Evolutionary conservation across 2,888 invertebrate species (phyloP), one percentile per base, ranked within the genome.

Genomic region (Eutolmus rufibarbis): DNA sequence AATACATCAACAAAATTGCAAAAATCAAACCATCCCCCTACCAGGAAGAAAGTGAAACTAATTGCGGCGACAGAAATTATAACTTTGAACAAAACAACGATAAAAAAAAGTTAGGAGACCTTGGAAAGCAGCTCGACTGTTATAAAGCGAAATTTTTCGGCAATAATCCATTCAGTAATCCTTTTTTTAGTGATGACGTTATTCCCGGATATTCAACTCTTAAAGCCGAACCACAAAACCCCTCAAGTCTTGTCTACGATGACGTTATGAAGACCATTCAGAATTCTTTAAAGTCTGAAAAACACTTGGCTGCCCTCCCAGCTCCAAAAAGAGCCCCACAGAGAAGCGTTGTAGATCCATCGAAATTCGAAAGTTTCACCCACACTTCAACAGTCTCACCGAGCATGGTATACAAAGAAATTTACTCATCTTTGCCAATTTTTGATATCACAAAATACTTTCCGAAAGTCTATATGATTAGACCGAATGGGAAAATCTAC

Each of bases 121-220:
- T 97, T 31, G 96, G 96, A 0, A 95, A 95, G 89, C 95, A 96
- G 93, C 95, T 97, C 28, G 95, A 95, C 89, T 97, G 97, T 90
- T 94, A 95, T 40, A 96, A 96, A 91, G 93, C 93, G 0, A 96
- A 96, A 92, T 96, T 95, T 91, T 97, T 96, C 91, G 96, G 96
- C 1, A 93, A 94, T 88, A 94, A 96, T 91, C 96, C 96, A 0
- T 91, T 96, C 86, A 96, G 96, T 89, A 96, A 95, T 92, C 96
- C 96, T 0, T 93, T 96, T 89, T 96, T 96, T 90, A 92, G 93
- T 87, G 95, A 95, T 92, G 93, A 94, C 74, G 90, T 79, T 2
- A 81, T 87, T 16, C n/a, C 34, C 28, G 74, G 19, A 16, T 43
- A 78, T 79, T 28, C 85, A 19, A 4, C 46, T 9, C 5, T 77